Base-by-base conservation (phyloP, 1,140 invertebrate species). In the Oedothorax gibbosus region DNA sequence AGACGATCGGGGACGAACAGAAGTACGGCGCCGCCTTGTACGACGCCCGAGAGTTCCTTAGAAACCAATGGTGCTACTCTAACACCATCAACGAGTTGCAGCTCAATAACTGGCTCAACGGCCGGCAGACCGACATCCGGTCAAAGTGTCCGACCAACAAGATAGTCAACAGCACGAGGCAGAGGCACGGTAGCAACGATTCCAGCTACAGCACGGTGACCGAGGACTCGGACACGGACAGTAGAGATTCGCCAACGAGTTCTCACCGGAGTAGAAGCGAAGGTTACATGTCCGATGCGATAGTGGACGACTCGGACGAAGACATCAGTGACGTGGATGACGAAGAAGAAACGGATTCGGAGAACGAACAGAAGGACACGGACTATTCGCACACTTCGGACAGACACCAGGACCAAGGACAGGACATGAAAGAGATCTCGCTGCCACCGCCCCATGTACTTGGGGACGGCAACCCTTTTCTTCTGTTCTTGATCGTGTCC, bases 401-500 rank as follows among this genome's bases (percentile, higher is more conserved):
- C 14, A 68, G 65, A 20, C 79, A 62, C 18, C 6, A 72, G 50
- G 76, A 79, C 15, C 56, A 54, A 20, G 76, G 85, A 9, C 66
- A 80, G 51, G 73, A 68, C 7, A 15, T 71, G 49, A 84, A 84
- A 35, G 76, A 69, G 12, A 73, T 76, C 7, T 68, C 78, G 60
- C 90, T 99, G 62, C 97, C 97, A 0, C 93, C 96, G 0, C 97
- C 97, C 0, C 90, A 93, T 21, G 93, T 95, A 87, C 97, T 99
- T 87, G 97, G 97, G 0, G 95, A 94, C 50, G 97, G 97, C 0
- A 99, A 99, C 91, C 96, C 97, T 3, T 99, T 99, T 89, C 92
- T 99, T 3, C 97, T 99, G 94, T 99, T 98, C 90, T 92, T 99
- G 14, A 98, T 96, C 90, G 91, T 99, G 18, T 96, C 97, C 0